A percentile compares a stretch with the other conserved stretches of the same genome.
Evolutionary conservation across 2,888 invertebrate genomes (phyloP).

Genomic region (Junonia oenone): DNA sequence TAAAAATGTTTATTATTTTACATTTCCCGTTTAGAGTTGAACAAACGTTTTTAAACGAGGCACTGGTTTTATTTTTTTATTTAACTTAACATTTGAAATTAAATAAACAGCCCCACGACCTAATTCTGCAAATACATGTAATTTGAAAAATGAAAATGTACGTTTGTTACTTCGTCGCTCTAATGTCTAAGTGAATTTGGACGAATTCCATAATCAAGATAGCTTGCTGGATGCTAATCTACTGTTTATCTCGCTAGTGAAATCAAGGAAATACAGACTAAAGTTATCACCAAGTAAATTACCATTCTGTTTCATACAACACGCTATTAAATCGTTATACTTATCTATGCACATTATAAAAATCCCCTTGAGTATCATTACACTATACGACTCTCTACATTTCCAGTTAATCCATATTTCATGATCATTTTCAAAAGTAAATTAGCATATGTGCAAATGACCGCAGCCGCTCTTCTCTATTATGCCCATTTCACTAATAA

Average conservation of each 20-base stretch:
- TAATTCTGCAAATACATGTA: no score
- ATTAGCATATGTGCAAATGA: slow-evolving; percentile 17
- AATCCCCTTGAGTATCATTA: slow-evolving; percentile 1
- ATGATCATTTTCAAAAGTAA: slow-evolving; percentile 13
- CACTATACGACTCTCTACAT: neutral
- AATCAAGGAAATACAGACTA: no score
- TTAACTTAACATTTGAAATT: no score
- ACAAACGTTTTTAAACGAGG: neutral
- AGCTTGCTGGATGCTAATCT: no score
- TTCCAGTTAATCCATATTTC: slow-evolving; percentile 16
- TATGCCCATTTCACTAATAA: slow-evolving; percentile 43
- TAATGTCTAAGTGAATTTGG: no score
- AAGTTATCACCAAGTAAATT: no score
- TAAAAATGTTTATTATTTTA: neutral
- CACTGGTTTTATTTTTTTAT: neutral
- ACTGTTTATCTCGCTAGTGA: no score
- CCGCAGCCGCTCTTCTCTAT: slow-evolving; percentile 8
- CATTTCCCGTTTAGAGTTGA: neutral
- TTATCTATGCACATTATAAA: neutral
- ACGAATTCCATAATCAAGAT: no score
- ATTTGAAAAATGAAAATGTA: no score
- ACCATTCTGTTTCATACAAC: neutral
- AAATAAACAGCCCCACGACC: no score
- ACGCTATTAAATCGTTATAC: neutral
- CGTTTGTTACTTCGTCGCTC: no score